A percentile compares a stretch with the other conserved stretches of the same genome.
phyloP scores from a whole-genome alignment of 2,888 invertebrate species.

The Parapristionchus giblindavisi region DNA sequence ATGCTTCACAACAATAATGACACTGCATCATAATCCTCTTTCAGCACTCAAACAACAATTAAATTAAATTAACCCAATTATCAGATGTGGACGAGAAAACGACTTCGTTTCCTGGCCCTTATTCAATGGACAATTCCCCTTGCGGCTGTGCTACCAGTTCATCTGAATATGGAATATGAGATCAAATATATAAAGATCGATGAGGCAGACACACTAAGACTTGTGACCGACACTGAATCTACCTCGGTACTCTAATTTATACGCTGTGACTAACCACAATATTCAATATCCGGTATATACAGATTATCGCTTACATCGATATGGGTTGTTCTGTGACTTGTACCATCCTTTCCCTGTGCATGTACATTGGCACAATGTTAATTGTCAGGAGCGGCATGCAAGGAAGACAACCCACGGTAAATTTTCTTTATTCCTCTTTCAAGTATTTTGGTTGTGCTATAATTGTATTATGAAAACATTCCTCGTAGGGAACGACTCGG shows the following conservation, averaged over 20 bases:
- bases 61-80: no score
- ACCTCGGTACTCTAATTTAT: neutral
- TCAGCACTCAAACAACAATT: no score
- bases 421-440: neutral
- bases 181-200: slow-evolving; percentile 31
- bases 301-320: slow-evolving; percentile 40
- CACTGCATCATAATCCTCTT: no score
- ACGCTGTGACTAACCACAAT: neutral
- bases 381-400: slow-evolving; percentile 27
- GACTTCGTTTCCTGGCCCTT: slow-evolving; percentile 12
- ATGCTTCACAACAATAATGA: no score
- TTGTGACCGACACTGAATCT: slow-evolving; percentile 37
- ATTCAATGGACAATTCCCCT: slow-evolving; percentile 38
- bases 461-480: no score
- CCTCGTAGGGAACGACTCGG: slow-evolving; percentile 30
- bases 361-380: slow-evolving; percentile 37
- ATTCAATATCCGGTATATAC: neutral
- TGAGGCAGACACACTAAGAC: slow-evolving; percentile 31
- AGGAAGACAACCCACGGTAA: neutral
- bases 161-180: slow-evolving; percentile 32
- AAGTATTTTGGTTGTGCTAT: no score
- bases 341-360: slow-evolving; percentile 38
- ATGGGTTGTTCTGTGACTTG: slow-evolving; percentile 36
- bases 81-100: slow-evolving; percentile 35
- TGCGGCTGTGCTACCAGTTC: slow-evolving; percentile 36